These are phyloP conservation scores for Hiodon tergisus DNA, from an alignment of 2,113 vertebrate genomes.

Conservation along the genomic window DNA sequence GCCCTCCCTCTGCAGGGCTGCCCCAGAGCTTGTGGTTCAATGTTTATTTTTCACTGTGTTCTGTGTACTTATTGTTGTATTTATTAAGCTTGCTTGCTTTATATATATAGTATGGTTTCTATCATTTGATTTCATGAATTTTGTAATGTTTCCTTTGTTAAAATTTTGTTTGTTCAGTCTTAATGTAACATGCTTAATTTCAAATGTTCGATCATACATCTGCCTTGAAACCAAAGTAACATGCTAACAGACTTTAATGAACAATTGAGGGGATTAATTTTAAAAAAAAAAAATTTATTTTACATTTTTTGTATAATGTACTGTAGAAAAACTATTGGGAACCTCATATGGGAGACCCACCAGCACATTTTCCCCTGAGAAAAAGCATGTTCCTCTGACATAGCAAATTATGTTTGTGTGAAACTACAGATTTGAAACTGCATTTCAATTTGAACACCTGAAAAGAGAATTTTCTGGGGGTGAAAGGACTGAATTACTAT, in stretches of 20 bases:
- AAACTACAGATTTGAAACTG: background rate
- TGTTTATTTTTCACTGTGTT: conserved; percentile 54
- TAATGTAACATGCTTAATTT: conserved; percentile 33
- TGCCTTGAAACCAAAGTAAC: conserved; percentile 60
- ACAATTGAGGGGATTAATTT: conserved; percentile 34
- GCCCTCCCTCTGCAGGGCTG: conserved; percentile 36
- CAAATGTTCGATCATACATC: conserved; percentile 42
- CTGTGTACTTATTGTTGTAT: conserved; percentile 56
- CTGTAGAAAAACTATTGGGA: conserved; percentile 6
- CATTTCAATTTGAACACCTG: background rate
- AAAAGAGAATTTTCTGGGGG: background rate
- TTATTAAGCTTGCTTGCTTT: conserved; percentile 66
- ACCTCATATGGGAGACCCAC: background rate
- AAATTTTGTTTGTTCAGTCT: conserved; percentile 47
- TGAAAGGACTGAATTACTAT: background rate
- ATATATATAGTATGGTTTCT: conserved; percentile 63
- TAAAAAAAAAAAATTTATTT: conserved; percentile 10
- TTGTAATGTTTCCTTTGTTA: conserved; percentile 46
- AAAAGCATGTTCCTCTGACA: conserved; percentile 10
- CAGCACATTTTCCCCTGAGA: background rate
- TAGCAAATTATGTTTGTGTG: background rate
- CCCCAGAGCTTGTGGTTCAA: conserved; percentile 54
- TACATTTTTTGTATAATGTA: conserved; percentile 17
- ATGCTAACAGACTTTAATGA: conserved; percentile 45
- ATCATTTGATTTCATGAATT: conserved; percentile 52